Base-by-base conservation (phyloP, 2,113 vertebrate genomes). In the Sebastes schlegelii region DNA sequence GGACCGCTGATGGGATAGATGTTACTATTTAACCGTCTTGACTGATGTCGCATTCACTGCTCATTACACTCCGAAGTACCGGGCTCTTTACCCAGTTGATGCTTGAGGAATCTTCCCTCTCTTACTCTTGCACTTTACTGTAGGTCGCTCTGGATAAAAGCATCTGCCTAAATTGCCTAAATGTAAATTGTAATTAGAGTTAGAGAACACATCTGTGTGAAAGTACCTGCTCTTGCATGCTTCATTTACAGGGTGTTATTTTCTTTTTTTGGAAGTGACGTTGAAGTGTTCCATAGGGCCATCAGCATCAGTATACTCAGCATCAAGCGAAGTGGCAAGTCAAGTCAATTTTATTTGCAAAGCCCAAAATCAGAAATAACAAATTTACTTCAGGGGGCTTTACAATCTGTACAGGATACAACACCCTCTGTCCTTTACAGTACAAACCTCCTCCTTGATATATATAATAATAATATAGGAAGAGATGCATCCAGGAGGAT, bases 171-270 rank as follows among this genome's bases (percentile, higher is more conserved):
- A 48, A 34, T 34, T 74, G 69, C 13, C 40, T 68, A 19, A 60
- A 68, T 84, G 61, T 52, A 67, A 68, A 74, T 17, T 55, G 34
- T 69, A 75, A 74, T 80, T 58, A 58, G 45, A 66, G 45, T 40
- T 60, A 42, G 55, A 55, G 40, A 67, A 19, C 76, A 71, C 58
- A 70, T 76, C 66, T 73, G 52, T 52, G 51, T 62, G 55, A 19
- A 55, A 68, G 69, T 55, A 68, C 23, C 62, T 69, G 48, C 40
- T 21, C 54, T 52, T 40, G 40, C 23, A 73, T 54, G 82, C 69
- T 45, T 83, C 45, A 82, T 76, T 63, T 55, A 55, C 48, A 57
- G 11, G 48, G 12, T 2, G 4, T 46, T 75, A 69, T 68, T 60
- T 69, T 55, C 4, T 13, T 48, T 34, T 34, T 63, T 62, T 48